phyloP scores from a whole-genome alignment of 2,113 vertebrate genomes.

The Lagenorhynchus albirostris region DNA sequence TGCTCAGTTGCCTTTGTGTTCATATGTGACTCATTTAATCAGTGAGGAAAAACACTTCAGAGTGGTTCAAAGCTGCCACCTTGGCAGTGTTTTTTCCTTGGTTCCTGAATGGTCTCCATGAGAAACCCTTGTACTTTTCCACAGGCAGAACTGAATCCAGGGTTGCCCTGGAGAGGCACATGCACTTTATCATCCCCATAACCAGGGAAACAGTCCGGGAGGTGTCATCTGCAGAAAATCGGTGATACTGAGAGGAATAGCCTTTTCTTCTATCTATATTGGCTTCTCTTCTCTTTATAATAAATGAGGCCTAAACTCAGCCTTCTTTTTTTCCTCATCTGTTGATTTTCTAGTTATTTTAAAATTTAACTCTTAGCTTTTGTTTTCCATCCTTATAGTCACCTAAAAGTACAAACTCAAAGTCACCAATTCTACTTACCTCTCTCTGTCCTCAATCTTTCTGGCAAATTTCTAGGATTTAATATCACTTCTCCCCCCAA shows the following conservation, averaged over 20 bases:
- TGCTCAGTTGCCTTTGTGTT: background rate
- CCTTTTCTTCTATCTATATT: background rate
- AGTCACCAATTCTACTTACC: background rate
- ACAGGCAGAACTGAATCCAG: background rate
- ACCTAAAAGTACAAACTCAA: background rate
- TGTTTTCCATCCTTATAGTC: background rate
- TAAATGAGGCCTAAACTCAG: background rate
- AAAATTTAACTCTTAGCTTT: background rate
- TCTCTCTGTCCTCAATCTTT: background rate
- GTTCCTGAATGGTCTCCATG: background rate
- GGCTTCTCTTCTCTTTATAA: background rate
- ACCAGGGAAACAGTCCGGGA: background rate
- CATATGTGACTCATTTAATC: background rate
- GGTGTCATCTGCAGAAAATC: background rate
- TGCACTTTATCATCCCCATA: accelerated
- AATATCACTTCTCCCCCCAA: background rate
- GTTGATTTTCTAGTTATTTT: background rate
- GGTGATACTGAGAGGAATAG: background rate
- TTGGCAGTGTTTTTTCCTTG: background rate
- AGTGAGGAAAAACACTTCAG: background rate
- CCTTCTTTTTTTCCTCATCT: background rate
- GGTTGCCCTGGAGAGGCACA: background rate
- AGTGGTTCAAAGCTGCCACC: background rate
- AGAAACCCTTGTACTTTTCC: background rate
- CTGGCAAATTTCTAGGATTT: background rate